phyloP scores from a whole-genome alignment of 2,888 invertebrate genomes.

The Drosophila mimica region DNA sequence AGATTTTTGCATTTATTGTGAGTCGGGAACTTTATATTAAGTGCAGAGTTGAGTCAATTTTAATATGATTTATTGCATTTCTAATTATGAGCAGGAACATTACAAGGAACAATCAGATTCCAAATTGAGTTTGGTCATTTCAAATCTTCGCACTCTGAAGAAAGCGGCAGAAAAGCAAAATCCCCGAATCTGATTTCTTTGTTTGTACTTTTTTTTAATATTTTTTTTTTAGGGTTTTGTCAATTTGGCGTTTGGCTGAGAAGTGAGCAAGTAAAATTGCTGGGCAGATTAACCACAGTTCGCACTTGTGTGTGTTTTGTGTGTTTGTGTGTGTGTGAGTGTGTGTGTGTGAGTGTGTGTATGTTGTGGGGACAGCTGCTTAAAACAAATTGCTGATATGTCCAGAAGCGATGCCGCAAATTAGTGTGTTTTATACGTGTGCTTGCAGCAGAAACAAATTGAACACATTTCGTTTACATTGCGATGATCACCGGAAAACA shows the following conservation, averaged over 20 bases:
- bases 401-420: constrained; percentile 80
- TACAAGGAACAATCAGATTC: neutral
- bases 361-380: constrained; percentile 75
- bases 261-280: constrained; percentile 44
- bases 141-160: neutral
- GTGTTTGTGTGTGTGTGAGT: neutral
- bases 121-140: neutral
- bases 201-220: constrained; percentile 40
- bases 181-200: constrained; percentile 2
- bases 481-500: constrained; percentile 80
- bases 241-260: constrained; percentile 54
- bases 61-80: neutral
- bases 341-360: constrained; percentile 7
- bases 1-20: neutral
- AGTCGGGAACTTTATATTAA: neutral
- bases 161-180: neutral
- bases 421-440: constrained; percentile 79
- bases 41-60: neutral
- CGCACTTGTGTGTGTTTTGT: constrained; percentile 5
- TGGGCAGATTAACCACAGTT: constrained; percentile 59
- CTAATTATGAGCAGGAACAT: neutral
- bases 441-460: constrained; percentile 73
- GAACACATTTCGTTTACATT: constrained; percentile 76
- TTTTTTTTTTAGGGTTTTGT: constrained; percentile 52
- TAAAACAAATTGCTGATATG: constrained; percentile 78